A percentile compares a stretch with the other conserved stretches of the same genome.
Evolutionary conservation across 2,888 invertebrate species (phyloP).

Genomic region (Oscheius myriophilus): DNA sequence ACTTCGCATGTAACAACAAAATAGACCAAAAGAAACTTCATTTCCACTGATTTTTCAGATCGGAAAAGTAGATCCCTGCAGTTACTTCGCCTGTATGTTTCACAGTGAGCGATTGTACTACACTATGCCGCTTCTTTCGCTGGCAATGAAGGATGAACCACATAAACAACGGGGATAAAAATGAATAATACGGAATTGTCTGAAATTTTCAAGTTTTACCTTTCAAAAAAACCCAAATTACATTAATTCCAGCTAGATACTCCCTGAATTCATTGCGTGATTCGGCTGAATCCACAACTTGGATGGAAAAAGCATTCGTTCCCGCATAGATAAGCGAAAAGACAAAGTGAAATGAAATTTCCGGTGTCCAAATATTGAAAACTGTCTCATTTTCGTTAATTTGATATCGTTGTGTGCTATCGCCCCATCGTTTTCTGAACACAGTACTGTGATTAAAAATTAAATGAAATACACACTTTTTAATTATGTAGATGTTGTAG

Average conservation of each 20-base stretch:
- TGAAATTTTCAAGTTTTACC: neutral
- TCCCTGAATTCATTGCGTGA: conserved; percentile 5
- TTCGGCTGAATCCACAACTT: neutral
- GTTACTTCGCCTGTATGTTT: too few relatives aligned
- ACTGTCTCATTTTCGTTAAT: conserved; percentile 9
- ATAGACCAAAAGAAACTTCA: too few relatives aligned
- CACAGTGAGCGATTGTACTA: too few relatives aligned
- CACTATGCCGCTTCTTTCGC: too few relatives aligned
- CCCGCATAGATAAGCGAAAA: neutral
- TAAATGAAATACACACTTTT: neutral
- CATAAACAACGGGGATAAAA: conserved; percentile 3
- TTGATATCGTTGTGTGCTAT: conserved; percentile 3
- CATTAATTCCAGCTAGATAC: conserved; percentile 11
- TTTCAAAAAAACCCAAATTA: neutral
- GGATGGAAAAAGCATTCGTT: neutral
- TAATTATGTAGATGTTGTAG: conserved; percentile 5
- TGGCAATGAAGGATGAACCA: neutral
- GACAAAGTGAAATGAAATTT: conserved; percentile 4
- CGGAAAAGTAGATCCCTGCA: too few relatives aligned
- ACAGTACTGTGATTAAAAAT: too few relatives aligned
- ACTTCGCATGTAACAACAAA: too few relatives aligned
- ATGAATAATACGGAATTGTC: conserved; percentile 13
- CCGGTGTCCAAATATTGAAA: conserved; percentile 4
- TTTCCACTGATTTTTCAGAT: too few relatives aligned
- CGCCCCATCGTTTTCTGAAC: too few relatives aligned